These are phyloP conservation scores for Escarpia spicata DNA, from an alignment of 2,888 invertebrate species.

Conservation along the genomic window DNA sequence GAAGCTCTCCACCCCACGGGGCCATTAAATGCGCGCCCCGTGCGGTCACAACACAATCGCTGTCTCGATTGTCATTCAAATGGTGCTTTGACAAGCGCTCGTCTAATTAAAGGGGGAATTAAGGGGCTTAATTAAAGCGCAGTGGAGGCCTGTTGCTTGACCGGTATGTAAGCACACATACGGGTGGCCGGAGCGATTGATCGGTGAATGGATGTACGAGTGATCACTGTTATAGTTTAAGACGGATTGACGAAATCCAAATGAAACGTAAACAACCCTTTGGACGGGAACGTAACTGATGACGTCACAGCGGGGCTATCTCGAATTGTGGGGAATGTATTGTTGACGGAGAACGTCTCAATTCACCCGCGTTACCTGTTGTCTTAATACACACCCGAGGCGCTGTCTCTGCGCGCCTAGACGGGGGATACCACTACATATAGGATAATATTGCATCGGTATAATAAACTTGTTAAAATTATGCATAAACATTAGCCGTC, in stretches of 20 bases:
- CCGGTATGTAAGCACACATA: not conserved
- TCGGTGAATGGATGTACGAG: not conserved
- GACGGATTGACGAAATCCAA: not conserved
- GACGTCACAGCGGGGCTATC: not conserved
- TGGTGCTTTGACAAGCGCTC: not conserved
- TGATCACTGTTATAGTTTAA: not conserved
- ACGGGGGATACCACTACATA: too few relatives aligned
- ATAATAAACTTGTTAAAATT: too few relatives aligned
- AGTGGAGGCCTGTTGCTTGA: not conserved
- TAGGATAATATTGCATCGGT: too few relatives aligned
- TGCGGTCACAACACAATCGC: not conserved
- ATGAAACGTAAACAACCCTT: not conserved
- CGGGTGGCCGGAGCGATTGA: slow-evolving; percentile 8
- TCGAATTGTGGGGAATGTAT: not conserved
- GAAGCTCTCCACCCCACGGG: not conserved
- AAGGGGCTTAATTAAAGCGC: slow-evolving; percentile 5
- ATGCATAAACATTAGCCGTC: too few relatives aligned
- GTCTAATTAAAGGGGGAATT: not conserved
- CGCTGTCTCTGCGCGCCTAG: too few relatives aligned
- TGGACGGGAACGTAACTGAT: not conserved
- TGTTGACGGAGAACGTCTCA: not conserved
- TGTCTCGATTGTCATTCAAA: not conserved
- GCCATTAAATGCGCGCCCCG: not conserved
- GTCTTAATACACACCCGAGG: not conserved
- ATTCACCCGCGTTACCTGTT: not conserved